Base-by-base conservation (phyloP, 2,797 vertebrate species). In the Galaxias olidus region DNA sequence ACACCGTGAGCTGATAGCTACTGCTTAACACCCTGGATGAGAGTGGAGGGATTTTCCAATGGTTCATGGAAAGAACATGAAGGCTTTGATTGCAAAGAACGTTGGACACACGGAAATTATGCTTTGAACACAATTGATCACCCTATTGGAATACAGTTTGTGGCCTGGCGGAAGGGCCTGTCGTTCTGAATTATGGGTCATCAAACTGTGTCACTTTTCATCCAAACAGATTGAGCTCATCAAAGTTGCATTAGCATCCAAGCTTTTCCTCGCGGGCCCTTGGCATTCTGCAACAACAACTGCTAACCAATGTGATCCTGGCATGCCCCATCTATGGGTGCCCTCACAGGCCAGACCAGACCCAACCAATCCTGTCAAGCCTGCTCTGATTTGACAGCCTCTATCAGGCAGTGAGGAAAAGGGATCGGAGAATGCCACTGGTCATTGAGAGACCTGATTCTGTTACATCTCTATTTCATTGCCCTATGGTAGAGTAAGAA, bases 351-450 rank as follows among this genome's bases (percentile, higher is more conserved):
- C 45, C 14, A 44, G 65, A 59, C 43, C 42, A 56, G 60, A 66
- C 71, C 47, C 61, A 65, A 59, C 56, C 57, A 64, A 71, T 59
- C 70, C 47, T 58, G 55, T 59, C 47, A 44, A 43, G 46, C 58
- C 41, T 70, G 59, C 46, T 61, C 65, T 74, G 63, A 67, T 78
- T 65, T 74, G 73, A 74, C 66, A 70, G 71, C 45, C 47, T 42
- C 61, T 41, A 50, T 56, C 15, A 58, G 30, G 30, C 30, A 30
- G 30, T 59, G 41, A 60, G 30, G 43, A 47, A 65, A 50, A 66
- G 61, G 43, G 47, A 63, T 55, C 51, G 47, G 66, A 19, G 30
- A 59, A 63, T 59, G 74, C 69, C 69, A 63, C 54, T 59, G 70
- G 74, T 75, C 48, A 66, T 14, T 40, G 57, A 59, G 12, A 61